These are phyloP conservation scores for Leptinotarsa texana DNA, from an alignment of 1,140 invertebrate species.

Conservation along the genomic window DNA sequence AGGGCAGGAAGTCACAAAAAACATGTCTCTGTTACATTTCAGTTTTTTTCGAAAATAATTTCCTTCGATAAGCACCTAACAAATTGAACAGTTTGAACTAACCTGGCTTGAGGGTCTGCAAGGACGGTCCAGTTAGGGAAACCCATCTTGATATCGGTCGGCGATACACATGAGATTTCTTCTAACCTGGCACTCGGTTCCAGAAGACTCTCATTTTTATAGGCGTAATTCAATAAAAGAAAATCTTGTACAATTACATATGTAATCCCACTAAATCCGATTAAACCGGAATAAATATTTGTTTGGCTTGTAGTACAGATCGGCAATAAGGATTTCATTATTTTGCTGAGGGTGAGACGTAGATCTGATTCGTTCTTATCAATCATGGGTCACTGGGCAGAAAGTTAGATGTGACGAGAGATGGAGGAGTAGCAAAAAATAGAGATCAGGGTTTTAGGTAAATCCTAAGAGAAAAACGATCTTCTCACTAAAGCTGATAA, in stretches of 20 bases:
- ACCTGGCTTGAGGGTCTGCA: conserved; percentile 37
- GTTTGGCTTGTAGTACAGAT: neutral
- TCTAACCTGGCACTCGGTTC: conserved; percentile 1
- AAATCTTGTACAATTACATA: neutral
- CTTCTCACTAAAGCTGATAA: too few species aligned
- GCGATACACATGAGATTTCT: neutral
- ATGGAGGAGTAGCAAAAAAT: too few species aligned
- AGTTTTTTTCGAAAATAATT: neutral
- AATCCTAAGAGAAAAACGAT: too few species aligned
- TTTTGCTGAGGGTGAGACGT: too few species aligned
- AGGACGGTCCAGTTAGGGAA: conserved; percentile 37
- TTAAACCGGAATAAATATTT: neutral
- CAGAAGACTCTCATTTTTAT: neutral
- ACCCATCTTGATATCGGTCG: conserved; percentile 28
- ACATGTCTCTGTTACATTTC: too few species aligned
- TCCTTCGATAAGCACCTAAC: neutral
- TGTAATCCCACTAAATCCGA: neutral
- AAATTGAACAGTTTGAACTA: conserved; percentile 20
- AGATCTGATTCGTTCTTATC: too few species aligned
- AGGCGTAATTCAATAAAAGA: conserved; percentile 9
- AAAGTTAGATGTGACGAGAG: too few species aligned
- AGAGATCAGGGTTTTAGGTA: too few species aligned
- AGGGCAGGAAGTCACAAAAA: too few species aligned
- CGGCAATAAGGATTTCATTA: too few species aligned
- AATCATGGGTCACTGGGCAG: too few species aligned